Evolutionary conservation across 30 jellyfish, hydroid and myxozoan genomes (phyloP).

Genomic region (Hydractinia symbiolongicarpus): DNA sequence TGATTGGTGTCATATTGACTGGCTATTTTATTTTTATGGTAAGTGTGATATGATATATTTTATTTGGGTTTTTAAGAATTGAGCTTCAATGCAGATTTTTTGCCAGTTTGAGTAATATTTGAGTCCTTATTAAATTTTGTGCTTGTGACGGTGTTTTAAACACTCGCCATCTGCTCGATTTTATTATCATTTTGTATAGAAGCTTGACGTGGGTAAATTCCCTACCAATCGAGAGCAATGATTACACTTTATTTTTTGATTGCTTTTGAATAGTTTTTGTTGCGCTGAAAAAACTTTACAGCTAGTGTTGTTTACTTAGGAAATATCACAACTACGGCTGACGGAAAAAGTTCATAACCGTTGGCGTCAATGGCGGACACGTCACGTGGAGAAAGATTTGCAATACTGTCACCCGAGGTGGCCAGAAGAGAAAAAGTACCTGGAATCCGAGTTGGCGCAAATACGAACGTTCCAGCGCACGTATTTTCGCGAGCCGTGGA

Average conservation of each 20-base stretch:
- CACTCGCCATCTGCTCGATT: too few species aligned
- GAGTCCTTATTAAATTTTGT: too few species aligned
- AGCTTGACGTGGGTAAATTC: too few species aligned
- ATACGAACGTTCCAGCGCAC: constrained; percentile 52
- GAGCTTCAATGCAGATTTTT: too few species aligned
- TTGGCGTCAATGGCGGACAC: constrained; percentile 98
- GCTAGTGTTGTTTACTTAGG: constrained; percentile 35
- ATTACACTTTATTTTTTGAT: too few species aligned
- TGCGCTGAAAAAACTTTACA: too few species aligned
- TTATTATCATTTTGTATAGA: too few species aligned
- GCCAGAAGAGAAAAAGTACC: constrained; percentile 86
- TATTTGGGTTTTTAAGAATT: background rate
- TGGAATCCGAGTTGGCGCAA: constrained; percentile 65
- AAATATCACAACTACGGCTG: constrained; percentile 68
- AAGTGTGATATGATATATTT: constrained; percentile 12
- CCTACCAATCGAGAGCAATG: too few species aligned
- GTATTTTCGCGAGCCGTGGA: constrained; percentile 77
- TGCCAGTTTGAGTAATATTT: too few species aligned
- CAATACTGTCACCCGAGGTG: constrained; percentile 91
- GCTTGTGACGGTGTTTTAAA: too few species aligned
- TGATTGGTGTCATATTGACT: constrained; percentile 72
- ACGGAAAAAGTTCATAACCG: constrained; percentile 80
- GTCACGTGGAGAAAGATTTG: constrained; percentile 93
- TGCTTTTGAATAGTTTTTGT: too few species aligned
- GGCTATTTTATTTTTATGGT: constrained; percentile 67